Conservation (phyloP, 2,113 vertebrate species). For the Madoqua kirkii region DNA sequence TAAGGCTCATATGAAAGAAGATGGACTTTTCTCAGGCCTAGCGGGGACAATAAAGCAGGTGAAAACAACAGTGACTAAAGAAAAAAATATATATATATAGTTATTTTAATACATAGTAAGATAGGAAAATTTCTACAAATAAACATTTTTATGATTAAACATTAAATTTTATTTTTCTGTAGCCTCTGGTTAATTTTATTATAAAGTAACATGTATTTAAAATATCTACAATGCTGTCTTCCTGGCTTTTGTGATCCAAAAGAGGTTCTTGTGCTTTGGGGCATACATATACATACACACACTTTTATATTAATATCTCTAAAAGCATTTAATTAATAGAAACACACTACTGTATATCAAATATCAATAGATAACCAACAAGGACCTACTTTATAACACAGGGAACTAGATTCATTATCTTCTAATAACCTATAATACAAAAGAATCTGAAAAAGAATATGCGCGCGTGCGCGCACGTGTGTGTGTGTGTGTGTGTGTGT, state of each 20-base stretch:
- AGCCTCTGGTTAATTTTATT: background rate
- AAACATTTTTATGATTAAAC: background rate
- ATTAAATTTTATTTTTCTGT: background rate
- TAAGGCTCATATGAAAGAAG: slow-evolving; percentile 5
- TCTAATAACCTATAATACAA: background rate
- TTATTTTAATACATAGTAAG: background rate
- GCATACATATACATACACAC: background rate
- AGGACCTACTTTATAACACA: background rate
- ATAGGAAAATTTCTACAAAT: background rate
- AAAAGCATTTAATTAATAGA: background rate
- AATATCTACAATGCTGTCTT: background rate
- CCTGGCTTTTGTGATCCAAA: background rate
- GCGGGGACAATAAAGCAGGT: background rate
- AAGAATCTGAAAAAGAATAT: background rate
- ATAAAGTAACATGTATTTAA: background rate
- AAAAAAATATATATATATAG: background rate
- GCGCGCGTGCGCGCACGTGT: accelerated
- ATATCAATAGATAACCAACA: background rate
- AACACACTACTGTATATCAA: background rate
- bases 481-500: background rate
- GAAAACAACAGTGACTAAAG: background rate
- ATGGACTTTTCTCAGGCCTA: background rate
- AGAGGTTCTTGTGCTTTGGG: background rate
- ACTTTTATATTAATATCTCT: background rate
- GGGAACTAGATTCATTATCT: background rate